Conservation (phyloP, 2,113 vertebrate genomes). For the Helogale parvula region DNA sequence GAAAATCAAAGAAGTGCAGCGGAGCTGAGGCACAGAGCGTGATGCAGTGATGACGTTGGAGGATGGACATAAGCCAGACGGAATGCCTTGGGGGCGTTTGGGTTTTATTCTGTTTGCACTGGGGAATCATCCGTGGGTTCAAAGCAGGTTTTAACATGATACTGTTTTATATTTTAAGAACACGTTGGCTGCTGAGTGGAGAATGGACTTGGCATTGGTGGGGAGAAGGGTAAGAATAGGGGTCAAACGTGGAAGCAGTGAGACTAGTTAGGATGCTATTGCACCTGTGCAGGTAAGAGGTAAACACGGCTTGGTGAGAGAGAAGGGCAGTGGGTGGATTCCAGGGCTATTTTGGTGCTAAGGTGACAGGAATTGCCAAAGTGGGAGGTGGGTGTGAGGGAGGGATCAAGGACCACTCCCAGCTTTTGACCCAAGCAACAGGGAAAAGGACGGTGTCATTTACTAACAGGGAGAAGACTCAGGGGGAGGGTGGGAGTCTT, state of each 20-base stretch:
- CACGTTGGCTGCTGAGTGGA: neutral
- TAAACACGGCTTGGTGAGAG: neutral
- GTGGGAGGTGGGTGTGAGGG: neutral
- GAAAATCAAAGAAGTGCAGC: too few species aligned
- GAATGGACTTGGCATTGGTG: neutral
- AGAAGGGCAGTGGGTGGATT: neutral
- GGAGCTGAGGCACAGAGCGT: accelerated
- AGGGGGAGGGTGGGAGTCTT: neutral
- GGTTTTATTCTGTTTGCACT: neutral
- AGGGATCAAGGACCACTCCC: neutral
- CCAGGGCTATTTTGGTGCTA: neutral
- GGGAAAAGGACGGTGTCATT: neutral
- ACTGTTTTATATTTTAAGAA: neutral
- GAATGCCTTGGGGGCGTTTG: neutral
- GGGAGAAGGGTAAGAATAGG: neutral
- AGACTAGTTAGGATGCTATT: neutral
- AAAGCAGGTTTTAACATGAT: neutral
- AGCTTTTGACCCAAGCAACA: neutral
- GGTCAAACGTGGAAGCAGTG: neutral
- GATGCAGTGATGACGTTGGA: neutral
- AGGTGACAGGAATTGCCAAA: neutral
- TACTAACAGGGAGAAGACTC: neutral
- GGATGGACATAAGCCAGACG: accelerated
- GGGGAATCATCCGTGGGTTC: neutral
- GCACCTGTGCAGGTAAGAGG: neutral